These are phyloP conservation scores for Discoglossus pictus DNA, from an alignment of 2,797 vertebrate genomes.

Conservation along the genomic window DNA sequence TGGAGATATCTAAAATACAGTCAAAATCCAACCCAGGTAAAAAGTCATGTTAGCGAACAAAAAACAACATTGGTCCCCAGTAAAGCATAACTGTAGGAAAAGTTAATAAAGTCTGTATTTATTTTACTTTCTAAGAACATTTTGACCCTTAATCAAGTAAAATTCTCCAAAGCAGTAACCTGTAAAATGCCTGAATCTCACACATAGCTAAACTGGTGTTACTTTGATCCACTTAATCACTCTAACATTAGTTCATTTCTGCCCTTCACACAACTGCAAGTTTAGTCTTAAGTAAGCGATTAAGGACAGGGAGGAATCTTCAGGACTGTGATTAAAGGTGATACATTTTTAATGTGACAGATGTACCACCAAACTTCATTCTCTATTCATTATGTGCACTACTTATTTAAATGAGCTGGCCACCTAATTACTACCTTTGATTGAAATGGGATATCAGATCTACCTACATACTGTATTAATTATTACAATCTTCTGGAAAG, in stretches of 20 bases:
- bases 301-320: constrained; percentile 6
- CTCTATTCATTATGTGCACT: constrained; percentile 16
- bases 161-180: too few species aligned
- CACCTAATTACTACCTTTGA: constrained; percentile 27
- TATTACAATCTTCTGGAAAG: constrained; percentile 10
- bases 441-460: constrained; percentile 21
- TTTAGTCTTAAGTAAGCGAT: neutral
- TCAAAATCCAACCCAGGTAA: too few species aligned
- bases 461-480: constrained; percentile 16
- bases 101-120: too few species aligned
- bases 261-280: neutral
- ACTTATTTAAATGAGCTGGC: constrained; percentile 7
- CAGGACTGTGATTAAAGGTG: constrained; percentile 5
- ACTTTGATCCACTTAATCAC: constrained; percentile 6
- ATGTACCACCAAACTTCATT: neutral
- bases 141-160: too few species aligned
- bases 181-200: too few species aligned
- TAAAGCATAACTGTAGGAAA: too few species aligned
- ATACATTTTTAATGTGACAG: constrained; percentile 9
- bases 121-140: too few species aligned
- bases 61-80: too few species aligned
- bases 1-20: too few species aligned
- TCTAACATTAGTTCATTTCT: constrained; percentile 1
- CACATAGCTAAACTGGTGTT: constrained; percentile 16
- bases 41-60: too few species aligned